Percentiles rank a stretch among this genome's conserved stretches.
These are phyloP conservation scores for Artemia sinica DNA, from an alignment of 2,888 invertebrate genomes.

Conservation along the genomic window DNA sequence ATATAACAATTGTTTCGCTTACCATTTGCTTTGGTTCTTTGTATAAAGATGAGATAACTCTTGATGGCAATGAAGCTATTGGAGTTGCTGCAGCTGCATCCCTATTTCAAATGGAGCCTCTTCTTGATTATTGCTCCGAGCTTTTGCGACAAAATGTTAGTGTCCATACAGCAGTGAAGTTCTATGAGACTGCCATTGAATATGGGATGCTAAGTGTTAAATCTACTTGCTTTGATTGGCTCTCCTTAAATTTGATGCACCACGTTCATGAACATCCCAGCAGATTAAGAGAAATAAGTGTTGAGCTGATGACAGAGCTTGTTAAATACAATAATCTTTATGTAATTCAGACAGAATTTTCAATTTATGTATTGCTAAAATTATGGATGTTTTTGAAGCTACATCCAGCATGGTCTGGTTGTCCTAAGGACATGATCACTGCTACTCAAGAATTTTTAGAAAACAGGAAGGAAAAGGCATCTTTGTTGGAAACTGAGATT, in stretches of 20 bases:
- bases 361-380: conserved; percentile 49
- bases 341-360: conserved; percentile 60
- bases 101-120: conserved; percentile 51
- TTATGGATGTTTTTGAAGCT: conserved; percentile 47
- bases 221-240: conserved; percentile 47
- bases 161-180: conserved; percentile 44
- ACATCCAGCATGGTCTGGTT: conserved; percentile 36
- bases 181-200: conserved; percentile 47
- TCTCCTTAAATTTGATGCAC: conserved; percentile 47
- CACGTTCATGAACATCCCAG: conserved; percentile 40
- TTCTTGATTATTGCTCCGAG: conserved; percentile 51
- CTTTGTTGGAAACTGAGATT: conserved; percentile 37
- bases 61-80: conserved; percentile 48
- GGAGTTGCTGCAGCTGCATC: conserved; percentile 53
- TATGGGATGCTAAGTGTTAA: conserved; percentile 47
- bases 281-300: conserved; percentile 42
- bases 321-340: conserved; percentile 46
- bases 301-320: conserved; percentile 46
- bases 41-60: conserved; percentile 52
- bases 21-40: conserved; percentile 53
- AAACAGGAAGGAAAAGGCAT: conserved; percentile 31
- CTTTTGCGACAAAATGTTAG: conserved; percentile 56
- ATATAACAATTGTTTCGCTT: conserved; percentile 44
- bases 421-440: conserved; percentile 27
- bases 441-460: conserved; percentile 34